Base-by-base conservation (phyloP, 2,888 invertebrate genomes). In the Tortricodes alternella region DNA sequence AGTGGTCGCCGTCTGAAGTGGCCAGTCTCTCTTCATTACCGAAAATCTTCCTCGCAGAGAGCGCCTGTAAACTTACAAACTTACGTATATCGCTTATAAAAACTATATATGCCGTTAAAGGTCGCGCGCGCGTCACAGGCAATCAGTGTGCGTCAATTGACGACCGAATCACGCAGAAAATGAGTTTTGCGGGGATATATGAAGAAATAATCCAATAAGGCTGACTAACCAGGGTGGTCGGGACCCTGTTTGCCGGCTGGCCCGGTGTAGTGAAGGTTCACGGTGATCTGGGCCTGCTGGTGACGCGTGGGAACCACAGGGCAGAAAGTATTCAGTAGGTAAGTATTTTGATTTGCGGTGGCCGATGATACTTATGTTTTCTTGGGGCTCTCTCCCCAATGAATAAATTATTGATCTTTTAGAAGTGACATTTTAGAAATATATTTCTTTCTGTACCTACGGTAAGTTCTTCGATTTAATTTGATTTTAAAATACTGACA, bases 111-210 rank as follows among this genome's bases (percentile, higher is more conserved):
- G 38, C 46, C 32, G 32, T 32, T 32, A 41, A 34, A 16, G 48
- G 39, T 16, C n/a, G 35, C 16, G n/a, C n/a, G 39, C 21, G 8
- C 41, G 41, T 49, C 55, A 21, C n/a, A 6, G 16, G 41, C 48
- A 49, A 49, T 55, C 41, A 49, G 46, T 53, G 53, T 55, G 27
- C 35, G n/a, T n/a, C 34, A 15, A 48, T 16, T 48, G 41, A 9
- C 41, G 19, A 15, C 48, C 41, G 48, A 55, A 55, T 55, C 48
- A 35, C 35, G 41, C 55, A 29, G 48, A 43, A 49, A 55, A 55
- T 55, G 34, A 55, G 27, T 55, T 55, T 21, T 44, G n/a, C 41
- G 8, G 35, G 35, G 27, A 43, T 48, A 39, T 27, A 18, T 34
- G 34, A 9, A 41, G 19, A 35, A 52, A n/a, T 41, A 53, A 55